Conservation (phyloP, 2,888 invertebrate genomes). For the Aporophyla lueneburgensis region DNA sequence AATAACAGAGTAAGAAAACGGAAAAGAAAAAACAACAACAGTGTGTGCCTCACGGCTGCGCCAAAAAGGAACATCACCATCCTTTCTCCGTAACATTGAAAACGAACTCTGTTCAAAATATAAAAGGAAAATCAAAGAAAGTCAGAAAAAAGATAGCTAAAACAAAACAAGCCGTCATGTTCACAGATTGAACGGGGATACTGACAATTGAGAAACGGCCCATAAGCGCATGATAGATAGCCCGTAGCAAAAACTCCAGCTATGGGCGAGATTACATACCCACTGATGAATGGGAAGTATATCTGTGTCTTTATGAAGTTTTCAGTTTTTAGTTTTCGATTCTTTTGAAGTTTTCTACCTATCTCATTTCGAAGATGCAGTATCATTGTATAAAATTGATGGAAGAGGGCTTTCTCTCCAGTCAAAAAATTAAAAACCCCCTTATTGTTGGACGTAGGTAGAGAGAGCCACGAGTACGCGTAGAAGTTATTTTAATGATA, state of each 20-base stretch:
- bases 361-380: no score
- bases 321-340: no score
- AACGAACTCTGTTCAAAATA: no score
- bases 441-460: background rate
- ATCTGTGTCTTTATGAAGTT: background rate
- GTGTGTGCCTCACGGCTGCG: no score
- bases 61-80: no score
- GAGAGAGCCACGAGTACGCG: background rate
- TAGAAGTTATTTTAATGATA: background rate
- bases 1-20: no score
- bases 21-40: no score
- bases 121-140: background rate
- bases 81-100: background rate
- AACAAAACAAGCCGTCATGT: conserved; percentile 23
- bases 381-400: background rate
- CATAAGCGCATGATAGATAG: conserved; percentile 28
- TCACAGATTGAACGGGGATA: conserved; percentile 24
- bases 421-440: background rate
- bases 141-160: background rate
- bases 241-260: background rate
- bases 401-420: background rate
- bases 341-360: no score
- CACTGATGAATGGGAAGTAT: conserved; percentile 6
- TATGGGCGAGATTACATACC: conserved; percentile 1
- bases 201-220: conserved; percentile 40